Conservation (phyloP, 2,888 invertebrate species). For the Drosophila falleni region DNA sequence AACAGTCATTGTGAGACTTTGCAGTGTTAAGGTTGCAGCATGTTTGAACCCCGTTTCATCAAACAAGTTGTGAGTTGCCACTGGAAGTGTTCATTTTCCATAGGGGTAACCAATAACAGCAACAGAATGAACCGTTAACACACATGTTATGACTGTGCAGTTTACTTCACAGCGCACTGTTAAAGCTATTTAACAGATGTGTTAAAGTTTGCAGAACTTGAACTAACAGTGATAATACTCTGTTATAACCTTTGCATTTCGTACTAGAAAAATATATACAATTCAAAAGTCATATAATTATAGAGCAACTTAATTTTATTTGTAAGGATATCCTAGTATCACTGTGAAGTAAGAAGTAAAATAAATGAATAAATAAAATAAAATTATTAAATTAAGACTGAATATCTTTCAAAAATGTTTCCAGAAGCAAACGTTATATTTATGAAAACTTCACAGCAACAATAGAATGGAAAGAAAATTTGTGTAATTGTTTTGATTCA, state of each 20-base stretch:
- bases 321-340: too few relatives aligned
- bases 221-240: neutral
- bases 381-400: too few relatives aligned
- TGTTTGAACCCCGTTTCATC: conserved; percentile 7
- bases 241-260: neutral
- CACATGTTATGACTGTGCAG: neutral
- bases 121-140: conserved; percentile 25
- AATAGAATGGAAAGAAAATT: too few relatives aligned
- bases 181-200: neutral
- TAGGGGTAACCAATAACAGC: conserved; percentile 33
- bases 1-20: neutral
- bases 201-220: neutral
- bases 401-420: too few relatives aligned
- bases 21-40: conserved; percentile 29
- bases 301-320: too few relatives aligned
- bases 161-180: neutral
- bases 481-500: too few relatives aligned
- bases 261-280: too few relatives aligned
- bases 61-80: conserved; percentile 13
- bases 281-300: too few relatives aligned
- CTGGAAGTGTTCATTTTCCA: conserved; percentile 67
- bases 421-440: too few relatives aligned
- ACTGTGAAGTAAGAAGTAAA: too few relatives aligned
- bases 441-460: too few relatives aligned
- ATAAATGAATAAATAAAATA: neutral